These are phyloP conservation scores for Mustelus asterias DNA, from an alignment of 2,113 vertebrate genomes.

Conservation along the genomic window DNA sequence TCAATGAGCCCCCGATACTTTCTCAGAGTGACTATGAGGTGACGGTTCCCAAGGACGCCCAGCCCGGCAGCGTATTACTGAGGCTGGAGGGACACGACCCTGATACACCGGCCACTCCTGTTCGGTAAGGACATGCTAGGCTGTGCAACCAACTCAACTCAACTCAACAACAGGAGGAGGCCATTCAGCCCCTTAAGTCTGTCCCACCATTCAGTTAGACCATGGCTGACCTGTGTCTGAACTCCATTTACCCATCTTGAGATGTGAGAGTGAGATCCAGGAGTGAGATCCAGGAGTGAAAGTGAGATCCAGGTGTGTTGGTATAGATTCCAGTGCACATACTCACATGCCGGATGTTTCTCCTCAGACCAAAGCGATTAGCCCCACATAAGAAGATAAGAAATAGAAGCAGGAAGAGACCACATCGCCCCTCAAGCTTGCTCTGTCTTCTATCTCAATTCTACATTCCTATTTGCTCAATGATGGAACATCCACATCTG, in stretches of 20 bases:
- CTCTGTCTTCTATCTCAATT: no score
- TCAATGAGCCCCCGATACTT: slow-evolving; percentile 64
- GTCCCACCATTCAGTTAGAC: background rate
- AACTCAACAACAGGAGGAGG: background rate
- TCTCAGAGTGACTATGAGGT: slow-evolving; percentile 63
- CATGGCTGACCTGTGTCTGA: background rate
- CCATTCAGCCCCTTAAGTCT: background rate
- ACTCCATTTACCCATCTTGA: background rate
- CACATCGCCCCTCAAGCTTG: no score
- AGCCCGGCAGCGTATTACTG: slow-evolving; percentile 60
- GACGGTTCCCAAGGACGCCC: slow-evolving; percentile 59
- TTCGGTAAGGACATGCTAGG: slow-evolving; percentile 35
- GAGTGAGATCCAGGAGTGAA: no score
- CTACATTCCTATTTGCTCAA: no score
- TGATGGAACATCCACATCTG: no score
- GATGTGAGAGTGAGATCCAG: no score
- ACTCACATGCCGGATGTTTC: background rate
- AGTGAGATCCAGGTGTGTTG: no score
- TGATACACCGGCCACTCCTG: slow-evolving; percentile 41
- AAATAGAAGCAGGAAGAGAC: no score
- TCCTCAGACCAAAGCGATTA: background rate
- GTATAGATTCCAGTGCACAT: background rate
- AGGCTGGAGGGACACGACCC: slow-evolving; percentile 63
- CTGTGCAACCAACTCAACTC: background rate
- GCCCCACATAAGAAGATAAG: background rate